These are phyloP conservation scores for Dendroctonus ponderosae DNA, from an alignment of 1,140 invertebrate genomes.

Conservation along the genomic window DNA sequence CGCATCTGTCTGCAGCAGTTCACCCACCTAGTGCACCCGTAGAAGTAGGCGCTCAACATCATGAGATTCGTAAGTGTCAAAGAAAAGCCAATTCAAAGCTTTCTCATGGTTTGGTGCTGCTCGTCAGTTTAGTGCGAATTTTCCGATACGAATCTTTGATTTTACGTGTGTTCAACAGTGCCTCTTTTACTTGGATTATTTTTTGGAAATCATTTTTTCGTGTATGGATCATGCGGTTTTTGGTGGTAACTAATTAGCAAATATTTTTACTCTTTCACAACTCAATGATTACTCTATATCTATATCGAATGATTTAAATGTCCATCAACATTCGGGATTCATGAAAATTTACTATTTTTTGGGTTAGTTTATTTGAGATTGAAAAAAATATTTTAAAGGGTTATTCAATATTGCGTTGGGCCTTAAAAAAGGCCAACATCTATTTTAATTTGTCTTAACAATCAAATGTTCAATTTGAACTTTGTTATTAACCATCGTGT, in stretches of 20 bases:
- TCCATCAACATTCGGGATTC: too few relatives aligned
- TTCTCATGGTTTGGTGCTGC: conserved; percentile 18
- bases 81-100: conserved; percentile 20
- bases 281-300: too few relatives aligned
- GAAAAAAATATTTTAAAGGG: too few relatives aligned
- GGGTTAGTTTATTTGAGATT: too few relatives aligned
- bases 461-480: too few relatives aligned
- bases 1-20: conserved; percentile 35
- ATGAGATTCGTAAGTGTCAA: conserved; percentile 36
- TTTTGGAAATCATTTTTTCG: conserved; percentile 23
- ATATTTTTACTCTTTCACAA: too few relatives aligned
- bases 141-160: conserved; percentile 7
- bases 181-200: conserved; percentile 11
- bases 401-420: too few relatives aligned
- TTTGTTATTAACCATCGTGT: too few relatives aligned
- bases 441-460: too few relatives aligned
- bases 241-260: conserved; percentile 18
- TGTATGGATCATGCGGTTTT: conserved; percentile 28
- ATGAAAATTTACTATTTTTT: too few relatives aligned
- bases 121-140: conserved; percentile 25
- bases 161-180: conserved; percentile 9
- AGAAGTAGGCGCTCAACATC: conserved; percentile 32
- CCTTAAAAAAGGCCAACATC: too few relatives aligned
- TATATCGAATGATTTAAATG: too few relatives aligned
- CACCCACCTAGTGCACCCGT: conserved; percentile 36